Evolutionary conservation across 2,113 vertebrate species (phyloP), one percentile per base, ranked within the genome.

Genomic region (Brachionichthys hirsutus): DNA sequence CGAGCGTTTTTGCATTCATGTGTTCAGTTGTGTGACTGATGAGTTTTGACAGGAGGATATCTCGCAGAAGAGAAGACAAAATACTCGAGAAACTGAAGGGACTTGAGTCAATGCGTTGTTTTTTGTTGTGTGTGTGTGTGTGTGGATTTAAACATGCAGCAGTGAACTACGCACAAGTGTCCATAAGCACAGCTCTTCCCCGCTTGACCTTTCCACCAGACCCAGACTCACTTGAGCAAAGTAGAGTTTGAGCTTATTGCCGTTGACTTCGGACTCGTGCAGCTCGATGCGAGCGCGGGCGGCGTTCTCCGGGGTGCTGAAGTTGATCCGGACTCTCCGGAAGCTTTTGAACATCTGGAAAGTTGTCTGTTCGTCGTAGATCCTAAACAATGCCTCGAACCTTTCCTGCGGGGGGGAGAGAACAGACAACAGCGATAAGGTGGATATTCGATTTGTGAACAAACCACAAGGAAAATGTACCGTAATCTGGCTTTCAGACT

Each of bases 321-420:
- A 98, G 83, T 96, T 99, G 84, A 99, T 98, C 68, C 95, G 88
- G 48, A 99, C 93, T 90, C 97, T 94, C 73, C 94, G 87, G 79
- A 98, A 99, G 87, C 96, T 99, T 88, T 94, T 97, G 66, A 99
- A 98, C 81, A 94, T 87, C 91, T 98, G 96, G 91, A 99, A 98
- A 0, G 94, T 93, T 0, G 88, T 92, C 54, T 94, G 94, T 18
- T 95, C 92, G 1, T 98, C 95, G 0, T 98, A 99, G 88, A 89
- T 81, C 48, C 90, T 87, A 83, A 99, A 99, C 77, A 98, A 91
- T 0, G 93, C 94, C 88, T 98, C 93, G 8, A 99, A 99, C 70
- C 93, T 90, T 82, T 99, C 95, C 97, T 99, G 81, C 1, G 75
- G 50, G 54, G 11, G 15, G 13, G 41, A 13, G 70, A 24, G 47